Evolutionary conservation across 2,888 invertebrate genomes (phyloP).

Genomic region (Cordilura impudica): DNA sequence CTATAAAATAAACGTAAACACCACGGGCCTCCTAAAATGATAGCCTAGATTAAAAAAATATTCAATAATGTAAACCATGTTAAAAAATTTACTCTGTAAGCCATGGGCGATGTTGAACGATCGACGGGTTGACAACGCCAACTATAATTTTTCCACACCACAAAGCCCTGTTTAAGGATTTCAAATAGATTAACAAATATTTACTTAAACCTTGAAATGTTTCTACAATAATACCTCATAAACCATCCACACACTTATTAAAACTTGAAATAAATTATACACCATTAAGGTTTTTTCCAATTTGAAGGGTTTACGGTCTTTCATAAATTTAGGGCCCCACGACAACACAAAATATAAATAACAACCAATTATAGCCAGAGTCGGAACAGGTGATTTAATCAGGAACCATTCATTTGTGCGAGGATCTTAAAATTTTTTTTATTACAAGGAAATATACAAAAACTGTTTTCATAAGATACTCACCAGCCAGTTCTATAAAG

Average conservation of each 20-base stretch:
- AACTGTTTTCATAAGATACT: too few relatives aligned
- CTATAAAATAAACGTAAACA: conserved; percentile 91
- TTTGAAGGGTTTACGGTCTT: conserved; percentile 89
- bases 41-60: background rate
- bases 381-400: conserved; percentile 85
- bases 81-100: conserved; percentile 85
- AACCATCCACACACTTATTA: conserved; percentile 89
- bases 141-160: conserved; percentile 86
- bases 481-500: conserved; percentile 84
- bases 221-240: conserved; percentile 70
- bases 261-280: conserved; percentile 93
- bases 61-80: background rate
- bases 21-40: conserved; percentile 82
- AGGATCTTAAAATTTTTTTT: conserved; percentile 10
- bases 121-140: conserved; percentile 96
- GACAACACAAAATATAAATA: conserved; percentile 86
- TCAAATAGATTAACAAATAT: background rate
- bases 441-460: background rate
- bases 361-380: conserved; percentile 82
- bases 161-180: conserved; percentile 81
- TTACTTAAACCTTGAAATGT: background rate
- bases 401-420: conserved; percentile 83
- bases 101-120: conserved; percentile 85
- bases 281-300: conserved; percentile 87
- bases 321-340: conserved; percentile 93